Conservation (phyloP, 2,113 vertebrate species). For the Dipodomys ordii region DNA sequence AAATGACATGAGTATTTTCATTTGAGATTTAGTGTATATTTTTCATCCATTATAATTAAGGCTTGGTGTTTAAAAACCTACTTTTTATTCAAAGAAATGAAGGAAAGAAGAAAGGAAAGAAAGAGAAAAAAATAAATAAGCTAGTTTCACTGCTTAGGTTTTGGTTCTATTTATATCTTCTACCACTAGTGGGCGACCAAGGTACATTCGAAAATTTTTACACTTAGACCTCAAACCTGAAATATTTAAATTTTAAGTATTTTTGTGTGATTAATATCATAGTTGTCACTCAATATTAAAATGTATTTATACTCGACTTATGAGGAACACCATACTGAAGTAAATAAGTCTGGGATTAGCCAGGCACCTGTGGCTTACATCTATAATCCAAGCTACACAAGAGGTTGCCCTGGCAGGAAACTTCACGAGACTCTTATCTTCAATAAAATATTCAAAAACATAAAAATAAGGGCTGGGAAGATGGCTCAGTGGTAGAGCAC, state of each 20-base stretch:
- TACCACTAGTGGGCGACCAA: constrained; percentile 80
- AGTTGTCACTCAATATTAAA: neutral
- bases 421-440: no score
- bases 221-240: neutral
- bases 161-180: constrained; percentile 34
- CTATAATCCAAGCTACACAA: no score
- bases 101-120: neutral
- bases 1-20: neutral
- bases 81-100: neutral
- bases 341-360: neutral
- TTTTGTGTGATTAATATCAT: neutral
- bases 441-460: no score
- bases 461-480: no score
- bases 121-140: no score
- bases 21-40: neutral
- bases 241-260: neutral
- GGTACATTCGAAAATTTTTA: constrained; percentile 59
- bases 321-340: neutral
- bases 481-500: no score
- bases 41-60: neutral
- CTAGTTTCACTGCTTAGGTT: neutral
- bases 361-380: no score
- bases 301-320: neutral
- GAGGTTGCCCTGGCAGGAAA: no score
- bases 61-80: neutral